Evolutionary conservation across 2,888 invertebrate species (phyloP), one percentile per base, ranked within the genome.

Genomic region (Dynastes tityus): DNA sequence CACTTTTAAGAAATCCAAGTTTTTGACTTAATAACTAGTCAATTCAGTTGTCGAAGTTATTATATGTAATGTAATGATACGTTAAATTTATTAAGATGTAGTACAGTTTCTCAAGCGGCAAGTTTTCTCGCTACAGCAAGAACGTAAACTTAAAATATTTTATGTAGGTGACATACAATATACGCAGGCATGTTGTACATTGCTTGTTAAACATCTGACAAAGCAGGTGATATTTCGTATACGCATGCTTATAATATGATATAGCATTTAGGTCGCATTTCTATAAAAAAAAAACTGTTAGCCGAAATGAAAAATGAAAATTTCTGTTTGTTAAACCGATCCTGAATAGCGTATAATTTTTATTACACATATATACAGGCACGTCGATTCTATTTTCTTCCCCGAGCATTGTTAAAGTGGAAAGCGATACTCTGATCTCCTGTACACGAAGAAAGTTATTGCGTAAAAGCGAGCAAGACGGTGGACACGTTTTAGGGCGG

Each of bases 391-490:
- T 22, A 58, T 29, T 13, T 29, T 63, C 27, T 55, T 55, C n/a
- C 13, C 27, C 11, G 9, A 63, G 0, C 27, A 13, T 63, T 63
- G 63, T 63, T 63, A 58, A 53, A 73, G 58, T 73, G 73, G 45
- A 73, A 73, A 73, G 73, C 73, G 73, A 40, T 68, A 29, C 58
- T 58, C 67, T 16, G 49, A 64, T 37, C 67, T 49, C 2, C 32
- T 37, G 6, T n/a, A 29, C 27, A 68, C 45, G 61, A 76, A 76
- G 78, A 78, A 78, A 78, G 78, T 78, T 76, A 78, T 78, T 75
- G 78, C 78, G 68, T 76, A 75, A 78, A 22, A 76, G 53, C 51
- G 51, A 29, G 53, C 22, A 58, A 53, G 78, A 78, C 64, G 78
- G 37, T 64, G 40, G 73, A 61, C 78, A 71, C 64, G 78, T 63